A percentile compares a stretch with the other conserved stretches of the same genome.
Conservation (phyloP, 2,797 vertebrate species). For the Neoniphon sammara region DNA sequence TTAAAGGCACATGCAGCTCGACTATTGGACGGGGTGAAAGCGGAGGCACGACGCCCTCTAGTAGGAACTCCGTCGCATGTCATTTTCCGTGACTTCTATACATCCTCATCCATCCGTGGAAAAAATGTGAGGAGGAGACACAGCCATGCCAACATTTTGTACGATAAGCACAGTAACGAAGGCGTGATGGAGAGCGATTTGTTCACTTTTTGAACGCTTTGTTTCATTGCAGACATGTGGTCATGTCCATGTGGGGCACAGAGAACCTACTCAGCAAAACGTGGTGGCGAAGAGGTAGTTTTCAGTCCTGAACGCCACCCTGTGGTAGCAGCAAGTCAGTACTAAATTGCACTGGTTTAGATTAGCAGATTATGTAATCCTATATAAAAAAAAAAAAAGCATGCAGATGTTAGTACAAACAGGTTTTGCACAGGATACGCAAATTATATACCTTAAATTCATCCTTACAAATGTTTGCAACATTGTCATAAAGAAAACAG, state of each 20-base stretch:
- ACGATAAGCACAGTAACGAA: not conserved
- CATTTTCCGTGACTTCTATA: conserved; percentile 1
- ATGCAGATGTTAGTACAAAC: not conserved
- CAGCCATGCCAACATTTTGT: not conserved
- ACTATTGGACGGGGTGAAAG: conserved; percentile 66
- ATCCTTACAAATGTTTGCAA: not conserved
- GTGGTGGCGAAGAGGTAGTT: too few relatives aligned
- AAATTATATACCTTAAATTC: not conserved
- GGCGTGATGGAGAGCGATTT: not conserved
- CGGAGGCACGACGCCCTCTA: conserved; percentile 50
- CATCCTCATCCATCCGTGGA: not conserved
- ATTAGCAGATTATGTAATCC: conserved; percentile 55
- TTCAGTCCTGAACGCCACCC: conserved; percentile 41
- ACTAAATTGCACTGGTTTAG: conserved; percentile 12
- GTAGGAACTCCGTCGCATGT: conserved; percentile 29
- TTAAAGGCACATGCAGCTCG: conserved; percentile 39
- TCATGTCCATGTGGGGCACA: not conserved
- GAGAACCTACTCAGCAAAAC: not conserved
- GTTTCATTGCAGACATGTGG: not conserved
- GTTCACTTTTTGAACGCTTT: not conserved
- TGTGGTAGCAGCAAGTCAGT: conserved; percentile 10
- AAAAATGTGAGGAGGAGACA: not conserved
- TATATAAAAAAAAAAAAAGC: conserved; percentile 5
- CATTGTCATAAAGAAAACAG: not conserved
- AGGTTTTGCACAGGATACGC: conserved; percentile 9